Percentiles rank a stretch among this genome's conserved stretches.
Conservation (phyloP, 2,797 vertebrate genomes). For the Peromyscus attwateri region DNA sequence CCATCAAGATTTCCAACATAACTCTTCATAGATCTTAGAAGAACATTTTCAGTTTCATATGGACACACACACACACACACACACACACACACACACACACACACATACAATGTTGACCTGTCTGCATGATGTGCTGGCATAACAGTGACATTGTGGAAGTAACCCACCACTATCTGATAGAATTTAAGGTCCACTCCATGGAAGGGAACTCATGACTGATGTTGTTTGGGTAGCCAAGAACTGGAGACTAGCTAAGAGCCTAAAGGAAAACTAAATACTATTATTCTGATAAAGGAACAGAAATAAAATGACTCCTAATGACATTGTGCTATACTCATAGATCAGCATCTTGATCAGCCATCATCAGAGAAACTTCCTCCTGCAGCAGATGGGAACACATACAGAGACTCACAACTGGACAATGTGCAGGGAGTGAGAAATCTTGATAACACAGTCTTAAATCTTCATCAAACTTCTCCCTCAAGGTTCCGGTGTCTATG, state of each 20-base stretch:
- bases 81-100: background rate
- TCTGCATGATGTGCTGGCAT: accelerated
- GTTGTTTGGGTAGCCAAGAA: background rate
- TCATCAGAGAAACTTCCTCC: background rate
- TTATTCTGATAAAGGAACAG: background rate
- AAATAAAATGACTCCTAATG: background rate
- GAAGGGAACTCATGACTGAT: background rate
- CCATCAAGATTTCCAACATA: background rate
- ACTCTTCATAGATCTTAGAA: background rate
- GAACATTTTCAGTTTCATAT: background rate
- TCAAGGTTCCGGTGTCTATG: too few relatives aligned
- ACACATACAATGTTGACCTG: background rate
- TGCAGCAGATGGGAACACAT: background rate
- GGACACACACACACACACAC: background rate
- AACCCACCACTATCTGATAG: background rate
- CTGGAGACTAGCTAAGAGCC: background rate
- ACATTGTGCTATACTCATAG: background rate
- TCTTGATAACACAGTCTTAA: background rate
- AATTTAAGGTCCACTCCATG: background rate
- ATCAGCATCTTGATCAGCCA: background rate
- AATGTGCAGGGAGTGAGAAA: background rate
- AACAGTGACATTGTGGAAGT: background rate
- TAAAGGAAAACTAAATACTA: too few relatives aligned
- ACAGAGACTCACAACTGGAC: background rate
- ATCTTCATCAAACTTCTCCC: background rate